Base-by-base conservation (phyloP, 2,113 vertebrate species). In the Tachycineta bicolor region DNA sequence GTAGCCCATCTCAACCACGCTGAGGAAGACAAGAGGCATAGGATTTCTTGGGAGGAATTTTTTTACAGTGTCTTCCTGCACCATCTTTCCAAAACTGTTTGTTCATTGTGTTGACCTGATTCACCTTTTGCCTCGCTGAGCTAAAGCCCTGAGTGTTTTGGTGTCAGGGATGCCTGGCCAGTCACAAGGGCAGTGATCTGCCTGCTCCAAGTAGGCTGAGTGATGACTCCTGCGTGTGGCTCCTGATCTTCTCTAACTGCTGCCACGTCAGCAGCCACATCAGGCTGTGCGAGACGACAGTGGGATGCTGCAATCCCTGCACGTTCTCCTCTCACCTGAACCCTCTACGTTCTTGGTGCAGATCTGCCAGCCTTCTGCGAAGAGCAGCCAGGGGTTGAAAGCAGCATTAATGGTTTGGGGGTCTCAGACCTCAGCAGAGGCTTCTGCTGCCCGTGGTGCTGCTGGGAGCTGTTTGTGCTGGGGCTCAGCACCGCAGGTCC, bases 341-440 rank as follows among this genome's bases (percentile, higher is more conserved):
- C 79, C 83, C 52, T 91, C 89, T 94, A 71, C 79, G 60, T 52
- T 37, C 65, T 12, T 3, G 50, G 8, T 14, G 47, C 29, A 65
- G 88, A 56, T 95, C 70, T 86, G 64, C 37, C 0, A 3, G 7
- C 78, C 73, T 43, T 5, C 78, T 16, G 23, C 0, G 17, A 59
- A 20, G 84, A 77, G 50, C 28, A 80, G 24, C 12, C 46, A 23
- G 89, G 16, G 47, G 73, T 94, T 97, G 97, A 96, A 97, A 90
- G 92, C 21, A 8, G 87, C 92, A 31, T 81, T 49, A 46, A 22
- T 26, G 43, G n/a, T 5, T 8, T 33, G 80, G 31, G 52, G 50
- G 41, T 22, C 79, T 65, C 89, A 73, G 59, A 50, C 5, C 67
- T 31, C 43, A 12, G 56, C 6, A 33, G 25, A 74, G 67, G 68